Base-by-base conservation (phyloP, 1,140 invertebrate species). In the Acarapis woodi region DNA sequence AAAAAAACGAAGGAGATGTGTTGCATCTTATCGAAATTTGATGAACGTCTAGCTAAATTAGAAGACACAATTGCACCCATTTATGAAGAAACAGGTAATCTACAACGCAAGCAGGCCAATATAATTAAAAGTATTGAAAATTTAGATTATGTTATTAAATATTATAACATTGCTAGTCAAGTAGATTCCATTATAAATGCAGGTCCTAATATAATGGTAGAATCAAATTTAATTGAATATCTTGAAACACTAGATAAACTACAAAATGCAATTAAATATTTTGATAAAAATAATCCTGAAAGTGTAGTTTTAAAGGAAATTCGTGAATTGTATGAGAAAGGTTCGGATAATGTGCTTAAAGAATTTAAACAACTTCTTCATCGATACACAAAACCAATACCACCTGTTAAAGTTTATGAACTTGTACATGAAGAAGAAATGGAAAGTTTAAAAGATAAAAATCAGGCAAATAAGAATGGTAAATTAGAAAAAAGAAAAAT, bases 241-340 rank as follows among this genome's bases (percentile, higher is more conserved):
- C 58, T 88, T 12, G 61, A 73, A 47, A 71, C 77, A 3, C 67
- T 93, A 58, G 73, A 78, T 49, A 70, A 72, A 48, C 57, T 94
- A 26, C 67, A 76, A 33, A 71, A 71, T 44, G 82, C 85, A 33
- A 70, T 79, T 48, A 67, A 68, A 25, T 94, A 88, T 54, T 94
- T 96, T 56, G 68, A 80, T 49, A 74, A 76, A 50, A 74, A 85
- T 51, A 87, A 87, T 57, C 76, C 78, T 2, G 74, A 79, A 50
- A 85, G 79, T 52, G 74, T 85, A 21, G 83, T 93, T 60, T 54
- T 90, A 35, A 75, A 83, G 50, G 87, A 88, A 60, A 72, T 93
- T 35, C 73, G 63, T 32, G 61, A 65, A 19, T 54, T 76, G 25
- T 76, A 68, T 51, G 68, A 71, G 49, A 63, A 65, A 49, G 74